phyloP scores from a whole-genome alignment of 2,888 invertebrate species.

The Drosophila pseudotalamancana region DNA sequence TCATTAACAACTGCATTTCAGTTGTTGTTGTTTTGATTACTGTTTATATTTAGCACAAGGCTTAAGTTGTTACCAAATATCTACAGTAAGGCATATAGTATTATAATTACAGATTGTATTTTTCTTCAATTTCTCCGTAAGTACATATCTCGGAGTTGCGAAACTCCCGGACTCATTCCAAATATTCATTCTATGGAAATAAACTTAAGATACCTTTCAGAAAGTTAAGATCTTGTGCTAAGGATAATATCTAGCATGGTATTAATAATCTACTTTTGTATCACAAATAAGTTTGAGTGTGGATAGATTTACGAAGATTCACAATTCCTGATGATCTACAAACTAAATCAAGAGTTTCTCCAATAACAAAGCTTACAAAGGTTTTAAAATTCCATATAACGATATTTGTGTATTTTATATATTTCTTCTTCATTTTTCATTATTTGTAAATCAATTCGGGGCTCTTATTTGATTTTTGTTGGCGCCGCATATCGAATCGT shows the following conservation, averaged over 20 bases:
- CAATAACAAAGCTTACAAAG: neutral
- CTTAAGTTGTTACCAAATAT: neutral
- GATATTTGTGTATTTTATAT: neutral
- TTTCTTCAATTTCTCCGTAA: too few relatives aligned
- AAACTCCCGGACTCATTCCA: too few relatives aligned
- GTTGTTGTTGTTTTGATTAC: conserved; percentile 8
- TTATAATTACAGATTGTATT: too few relatives aligned
- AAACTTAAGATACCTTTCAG: too few relatives aligned
- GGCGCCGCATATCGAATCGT: conserved; percentile 64
- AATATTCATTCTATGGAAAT: too few relatives aligned
- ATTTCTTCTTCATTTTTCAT: neutral
- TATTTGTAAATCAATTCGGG: neutral
- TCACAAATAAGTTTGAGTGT: too few relatives aligned
- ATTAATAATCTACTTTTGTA: too few relatives aligned
- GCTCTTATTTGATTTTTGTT: conserved; percentile 23
- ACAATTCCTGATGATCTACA: too few relatives aligned
- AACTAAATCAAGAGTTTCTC: neutral
- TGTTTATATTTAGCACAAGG: conserved; percentile 24
- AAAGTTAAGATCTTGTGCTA: too few relatives aligned
- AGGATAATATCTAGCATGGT: too few relatives aligned
- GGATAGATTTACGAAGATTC: too few relatives aligned
- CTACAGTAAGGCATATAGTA: neutral
- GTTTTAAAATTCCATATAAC: neutral
- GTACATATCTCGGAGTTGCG: too few relatives aligned
- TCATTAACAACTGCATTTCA: conserved; percentile 33